Evolutionary conservation across 2,888 invertebrate species (phyloP).

Genomic region (Ganaspis brasiliensis): DNA sequence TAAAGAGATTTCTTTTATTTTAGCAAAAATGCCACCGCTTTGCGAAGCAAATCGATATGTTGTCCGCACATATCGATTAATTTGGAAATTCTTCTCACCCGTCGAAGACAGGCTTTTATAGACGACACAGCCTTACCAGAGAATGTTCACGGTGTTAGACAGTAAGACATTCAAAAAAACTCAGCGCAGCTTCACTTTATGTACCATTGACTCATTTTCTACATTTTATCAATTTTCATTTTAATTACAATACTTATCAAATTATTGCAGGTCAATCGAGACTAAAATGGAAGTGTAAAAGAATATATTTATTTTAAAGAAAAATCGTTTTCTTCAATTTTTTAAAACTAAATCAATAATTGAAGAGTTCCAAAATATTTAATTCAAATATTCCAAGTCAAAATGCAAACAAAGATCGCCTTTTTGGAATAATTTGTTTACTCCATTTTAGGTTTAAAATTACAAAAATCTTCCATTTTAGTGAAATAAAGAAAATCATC

Average conservation of each 20-base stretch:
- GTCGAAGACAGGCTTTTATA: constrained; percentile 64
- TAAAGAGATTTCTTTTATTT: constrained; percentile 64
- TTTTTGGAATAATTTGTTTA: too few relatives aligned
- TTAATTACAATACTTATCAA: constrained; percentile 3
- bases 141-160: constrained; percentile 77
- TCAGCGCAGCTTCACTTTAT: constrained; percentile 69
- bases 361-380: too few relatives aligned
- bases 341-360: too few relatives aligned
- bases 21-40: constrained; percentile 67
- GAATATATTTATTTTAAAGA: too few relatives aligned
- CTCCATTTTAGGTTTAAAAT: too few relatives aligned
- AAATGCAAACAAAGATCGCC: too few relatives aligned
- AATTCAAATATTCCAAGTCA: too few relatives aligned
- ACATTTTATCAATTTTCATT: neutral
- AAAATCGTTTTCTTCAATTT: too few relatives aligned
- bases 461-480: constrained; percentile 7
- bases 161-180: constrained; percentile 69
- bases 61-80: constrained; percentile 63
- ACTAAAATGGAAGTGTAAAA: neutral
- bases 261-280: neutral
- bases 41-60: constrained; percentile 65
- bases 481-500: neutral
- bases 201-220: constrained; percentile 57
- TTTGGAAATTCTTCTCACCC: constrained; percentile 64
- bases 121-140: constrained; percentile 76